Percentiles rank a stretch among this genome's conserved stretches.
These are phyloP conservation scores for Drosophila acutilabella DNA, from an alignment of 2,888 invertebrate genomes.

Conservation along the genomic window DNA sequence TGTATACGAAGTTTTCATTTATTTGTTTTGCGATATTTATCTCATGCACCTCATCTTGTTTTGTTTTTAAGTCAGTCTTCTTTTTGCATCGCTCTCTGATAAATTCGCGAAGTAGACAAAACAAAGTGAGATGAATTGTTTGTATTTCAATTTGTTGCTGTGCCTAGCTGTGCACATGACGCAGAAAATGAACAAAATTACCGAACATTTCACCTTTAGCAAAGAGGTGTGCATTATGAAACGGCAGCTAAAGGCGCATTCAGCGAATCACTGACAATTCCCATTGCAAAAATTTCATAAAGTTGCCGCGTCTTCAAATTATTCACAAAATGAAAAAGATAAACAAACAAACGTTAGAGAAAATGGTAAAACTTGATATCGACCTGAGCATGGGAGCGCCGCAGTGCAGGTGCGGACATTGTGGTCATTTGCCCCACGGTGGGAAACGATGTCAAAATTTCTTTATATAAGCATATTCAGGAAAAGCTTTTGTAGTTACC, in stretches of 20 bases:
- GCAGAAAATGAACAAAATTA: slow-evolving; percentile 18
- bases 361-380: slow-evolving; percentile 55
- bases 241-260: slow-evolving; percentile 55
- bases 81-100: slow-evolving; percentile 37
- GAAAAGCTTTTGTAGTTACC: background rate
- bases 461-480: background rate
- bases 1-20: slow-evolving; percentile 74
- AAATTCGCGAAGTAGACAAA: slow-evolving; percentile 24
- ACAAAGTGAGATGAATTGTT: slow-evolving; percentile 39
- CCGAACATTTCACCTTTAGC: slow-evolving; percentile 68
- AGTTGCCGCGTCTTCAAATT: slow-evolving; percentile 62
- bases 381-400: slow-evolving; percentile 54
- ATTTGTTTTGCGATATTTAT: slow-evolving; percentile 68
- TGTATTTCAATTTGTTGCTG: slow-evolving; percentile 39
- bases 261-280: slow-evolving; percentile 54
- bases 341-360: slow-evolving; percentile 15
- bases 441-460: background rate
- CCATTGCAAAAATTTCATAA: slow-evolving; percentile 69
- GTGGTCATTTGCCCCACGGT: slow-evolving; percentile 47
- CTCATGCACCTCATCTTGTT: slow-evolving; percentile 34
- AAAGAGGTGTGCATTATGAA: slow-evolving; percentile 61
- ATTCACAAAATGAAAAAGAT: slow-evolving; percentile 22
- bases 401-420: slow-evolving; percentile 57
- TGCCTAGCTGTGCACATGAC: slow-evolving; percentile 40
- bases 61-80: slow-evolving; percentile 35